Percentiles rank a stretch among this genome's conserved stretches.
Evolutionary conservation across 2,113 vertebrate species (phyloP).

Genomic region (Mionectes macconnelli): DNA sequence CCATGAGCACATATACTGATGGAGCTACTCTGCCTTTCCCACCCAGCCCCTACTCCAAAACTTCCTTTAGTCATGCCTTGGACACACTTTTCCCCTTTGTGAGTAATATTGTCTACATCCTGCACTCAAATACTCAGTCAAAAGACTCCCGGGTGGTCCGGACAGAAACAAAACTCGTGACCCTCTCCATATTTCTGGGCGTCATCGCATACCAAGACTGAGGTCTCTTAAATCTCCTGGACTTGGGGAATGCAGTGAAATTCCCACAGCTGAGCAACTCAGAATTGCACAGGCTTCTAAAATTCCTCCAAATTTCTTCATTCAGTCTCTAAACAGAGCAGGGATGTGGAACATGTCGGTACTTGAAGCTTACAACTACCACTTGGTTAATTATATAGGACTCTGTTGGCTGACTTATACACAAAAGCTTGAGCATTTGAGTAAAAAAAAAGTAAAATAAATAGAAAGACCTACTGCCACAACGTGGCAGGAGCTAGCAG

Average conservation of each 20-base stretch:
- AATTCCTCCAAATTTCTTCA: neutral
- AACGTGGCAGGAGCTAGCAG: slow-evolving; percentile 27
- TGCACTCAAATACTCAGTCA: neutral
- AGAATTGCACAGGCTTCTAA: neutral
- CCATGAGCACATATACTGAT: neutral
- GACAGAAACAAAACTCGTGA: neutral
- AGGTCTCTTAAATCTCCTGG: neutral
- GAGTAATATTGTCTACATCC: neutral
- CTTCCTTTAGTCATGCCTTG: neutral
- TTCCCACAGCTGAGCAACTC: neutral
- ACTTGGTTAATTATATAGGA: slow-evolving; percentile 31
- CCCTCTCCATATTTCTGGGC: neutral
- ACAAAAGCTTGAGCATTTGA: slow-evolving; percentile 18
- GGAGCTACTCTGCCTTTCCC: neutral
- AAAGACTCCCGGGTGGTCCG: neutral
- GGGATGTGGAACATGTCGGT: neutral
- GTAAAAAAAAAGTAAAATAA: slow-evolving; percentile 7
- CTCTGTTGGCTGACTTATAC: neutral
- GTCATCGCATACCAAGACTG: neutral
- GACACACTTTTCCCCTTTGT: neutral
- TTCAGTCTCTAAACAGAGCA: neutral
- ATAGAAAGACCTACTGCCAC: slow-evolving; percentile 26
- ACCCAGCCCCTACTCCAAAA: neutral
- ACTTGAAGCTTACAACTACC: slow-evolving; percentile 26
- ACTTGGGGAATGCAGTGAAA: neutral